Evolutionary conservation across 2,113 vertebrate species (phyloP).

Genomic region (Colaptes auratus): DNA sequence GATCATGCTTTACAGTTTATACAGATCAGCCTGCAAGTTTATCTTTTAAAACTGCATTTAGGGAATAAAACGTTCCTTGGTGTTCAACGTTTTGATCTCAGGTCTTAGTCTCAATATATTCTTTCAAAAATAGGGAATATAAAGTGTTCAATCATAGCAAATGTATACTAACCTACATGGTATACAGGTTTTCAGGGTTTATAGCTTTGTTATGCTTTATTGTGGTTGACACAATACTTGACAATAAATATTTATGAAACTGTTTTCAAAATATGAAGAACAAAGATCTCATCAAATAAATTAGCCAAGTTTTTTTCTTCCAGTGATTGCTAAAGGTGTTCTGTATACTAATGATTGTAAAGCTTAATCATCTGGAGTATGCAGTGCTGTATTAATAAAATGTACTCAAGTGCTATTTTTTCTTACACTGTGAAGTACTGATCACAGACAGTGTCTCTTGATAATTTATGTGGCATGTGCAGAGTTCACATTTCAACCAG

Average conservation of each 20-base stretch:
- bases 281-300: slow-evolving; percentile 37
- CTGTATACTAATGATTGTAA: slow-evolving; percentile 8
- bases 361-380: slow-evolving; percentile 14
- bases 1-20: neutral
- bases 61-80: neutral
- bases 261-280: slow-evolving; percentile 40
- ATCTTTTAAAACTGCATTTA: neutral
- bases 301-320: neutral
- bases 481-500: neutral
- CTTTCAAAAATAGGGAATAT: neutral
- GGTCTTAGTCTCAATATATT: neutral
- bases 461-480: neutral
- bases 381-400: neutral
- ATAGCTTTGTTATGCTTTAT: slow-evolving; percentile 13
- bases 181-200: neutral
- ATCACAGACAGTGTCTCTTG: slow-evolving; percentile 2
- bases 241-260: slow-evolving; percentile 43
- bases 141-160: neutral
- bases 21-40: neutral
- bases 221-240: neutral
- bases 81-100: neutral
- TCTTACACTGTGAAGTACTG: neutral
- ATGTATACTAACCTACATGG: neutral
- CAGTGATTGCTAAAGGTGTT: slow-evolving; percentile 22
- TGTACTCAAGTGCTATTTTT: neutral